A percentile compares a stretch with the other conserved stretches of the same genome.
These are phyloP conservation scores for Drosophila infuscata DNA, from an alignment of 2,888 invertebrate species.

Conservation along the genomic window DNA sequence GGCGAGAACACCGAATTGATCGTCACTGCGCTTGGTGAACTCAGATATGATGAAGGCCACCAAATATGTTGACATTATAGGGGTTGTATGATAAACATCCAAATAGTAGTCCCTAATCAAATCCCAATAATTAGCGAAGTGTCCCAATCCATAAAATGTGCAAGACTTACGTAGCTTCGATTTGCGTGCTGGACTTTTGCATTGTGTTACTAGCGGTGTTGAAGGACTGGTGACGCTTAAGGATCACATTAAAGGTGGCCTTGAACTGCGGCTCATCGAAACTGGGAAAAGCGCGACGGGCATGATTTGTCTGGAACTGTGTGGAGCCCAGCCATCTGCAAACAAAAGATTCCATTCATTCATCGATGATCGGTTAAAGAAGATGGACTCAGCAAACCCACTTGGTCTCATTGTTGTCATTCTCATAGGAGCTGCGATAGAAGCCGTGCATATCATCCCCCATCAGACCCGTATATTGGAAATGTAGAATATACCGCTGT, in stretches of 20 bases:
- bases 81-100: slow-evolving; percentile 84
- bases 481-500: slow-evolving; percentile 85
- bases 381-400: slow-evolving; percentile 20
- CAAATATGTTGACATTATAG: slow-evolving; percentile 92
- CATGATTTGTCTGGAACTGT: slow-evolving; percentile 89
- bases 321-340: slow-evolving; percentile 88
- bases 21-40: slow-evolving; percentile 82
- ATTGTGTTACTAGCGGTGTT: slow-evolving; percentile 77
- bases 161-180: slow-evolving; percentile 63
- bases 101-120: slow-evolving; percentile 61
- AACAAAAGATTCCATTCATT: not conserved
- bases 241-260: slow-evolving; percentile 87
- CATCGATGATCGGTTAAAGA: not conserved
- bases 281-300: slow-evolving; percentile 91
- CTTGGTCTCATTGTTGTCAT: slow-evolving; percentile 82
- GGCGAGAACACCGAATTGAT: slow-evolving; percentile 87
- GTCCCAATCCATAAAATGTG: not conserved
- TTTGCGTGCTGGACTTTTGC: slow-evolving; percentile 22
- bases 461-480: slow-evolving; percentile 86
- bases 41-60: slow-evolving; percentile 91
- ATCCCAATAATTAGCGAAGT: not conserved
- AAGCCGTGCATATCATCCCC: slow-evolving; percentile 86
- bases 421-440: slow-evolving; percentile 85
- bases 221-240: slow-evolving; percentile 82
- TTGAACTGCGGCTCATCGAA: slow-evolving; percentile 92